These are phyloP conservation scores for Ahaetulla prasina DNA, from an alignment of 2,113 vertebrate species.

Conservation along the genomic window DNA sequence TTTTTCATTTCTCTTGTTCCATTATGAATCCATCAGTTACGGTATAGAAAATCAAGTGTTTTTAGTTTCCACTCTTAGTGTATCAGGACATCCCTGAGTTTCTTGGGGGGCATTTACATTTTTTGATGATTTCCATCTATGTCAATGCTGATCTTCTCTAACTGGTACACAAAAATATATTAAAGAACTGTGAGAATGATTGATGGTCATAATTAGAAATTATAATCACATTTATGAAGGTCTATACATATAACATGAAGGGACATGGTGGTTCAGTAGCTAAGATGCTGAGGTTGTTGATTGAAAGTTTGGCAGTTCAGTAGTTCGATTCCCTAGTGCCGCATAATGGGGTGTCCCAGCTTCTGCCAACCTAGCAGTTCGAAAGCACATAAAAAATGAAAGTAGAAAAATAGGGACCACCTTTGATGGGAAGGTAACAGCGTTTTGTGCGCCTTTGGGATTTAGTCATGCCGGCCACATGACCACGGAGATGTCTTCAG, in stretches of 20 bases:
- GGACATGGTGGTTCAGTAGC: too few relatives aligned
- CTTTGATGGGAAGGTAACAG: too few relatives aligned
- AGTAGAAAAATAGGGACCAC: too few relatives aligned
- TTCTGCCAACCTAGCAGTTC: too few relatives aligned
- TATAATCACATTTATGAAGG: neutral
- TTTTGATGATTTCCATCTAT: neutral
- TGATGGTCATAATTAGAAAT: neutral
- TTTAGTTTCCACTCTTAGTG: neutral
- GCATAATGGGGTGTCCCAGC: too few relatives aligned
- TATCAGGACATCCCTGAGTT: neutral
- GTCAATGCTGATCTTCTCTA: neutral
- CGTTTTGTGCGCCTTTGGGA: too few relatives aligned
- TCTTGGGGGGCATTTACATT: neutral
- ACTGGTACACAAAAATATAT: neutral
- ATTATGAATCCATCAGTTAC: neutral
- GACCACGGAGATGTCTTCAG: too few relatives aligned
- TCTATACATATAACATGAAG: neutral
- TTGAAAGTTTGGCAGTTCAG: too few relatives aligned
- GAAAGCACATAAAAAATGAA: too few relatives aligned
- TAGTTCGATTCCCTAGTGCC: too few relatives aligned
- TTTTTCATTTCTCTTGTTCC: neutral
- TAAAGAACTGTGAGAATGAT: neutral
- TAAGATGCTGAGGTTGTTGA: too few relatives aligned
- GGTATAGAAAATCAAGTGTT: neutral
- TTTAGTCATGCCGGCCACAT: too few relatives aligned